Base-by-base conservation (phyloP, 2,888 invertebrate species). In the Pyrochroa serraticornis region DNA sequence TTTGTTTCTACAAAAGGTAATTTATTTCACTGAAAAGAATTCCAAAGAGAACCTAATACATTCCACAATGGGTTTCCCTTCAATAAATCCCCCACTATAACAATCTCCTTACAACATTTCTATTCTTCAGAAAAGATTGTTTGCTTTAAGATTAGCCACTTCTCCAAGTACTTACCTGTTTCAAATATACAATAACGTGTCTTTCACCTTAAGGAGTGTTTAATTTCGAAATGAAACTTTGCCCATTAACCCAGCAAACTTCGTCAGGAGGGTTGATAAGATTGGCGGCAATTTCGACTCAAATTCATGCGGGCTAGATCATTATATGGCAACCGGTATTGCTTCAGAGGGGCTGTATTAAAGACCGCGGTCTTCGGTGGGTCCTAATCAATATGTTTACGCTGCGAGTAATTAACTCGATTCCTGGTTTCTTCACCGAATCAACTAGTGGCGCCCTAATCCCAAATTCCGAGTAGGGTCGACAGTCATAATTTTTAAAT, bases 241-340 rank as follows among this genome's bases (percentile, higher is more conserved):
- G 50, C 10, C 50, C 43, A 50, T 50, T 50, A 50, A 50, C 42
- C 42, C 31, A 8, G 35, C 42, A 39, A 50, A 43, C 36, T 43
- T 22, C 22, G 22, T 22, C 22, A 5, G 42, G 36, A 42, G 42
- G 50, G 42, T 50, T 50, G 43, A 43, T 42, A 50, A 50, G 50
- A 43, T 42, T 33, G 49, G 42, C 31, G 51, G 44, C 53, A 53
- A 53, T 53, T 53, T 53, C 53, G 38, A 53, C 46, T 46, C 41
- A 34, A 53, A 53, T 53, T 53, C 53, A 46, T 53, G 53, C 46
- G 53, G 46, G 53, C 46, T 39, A 46, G 46, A 53, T 46, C 43
- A 47, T 53, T 47, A 53, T 22, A 5, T 53, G 34, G 46, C 33
- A 52, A 36, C 45, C 38, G 52, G 44, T 52, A 43, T 52, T 13